These are phyloP conservation scores for Charadrius vociferus DNA, from an alignment of 2,113 vertebrate genomes.

Conservation along the genomic window DNA sequence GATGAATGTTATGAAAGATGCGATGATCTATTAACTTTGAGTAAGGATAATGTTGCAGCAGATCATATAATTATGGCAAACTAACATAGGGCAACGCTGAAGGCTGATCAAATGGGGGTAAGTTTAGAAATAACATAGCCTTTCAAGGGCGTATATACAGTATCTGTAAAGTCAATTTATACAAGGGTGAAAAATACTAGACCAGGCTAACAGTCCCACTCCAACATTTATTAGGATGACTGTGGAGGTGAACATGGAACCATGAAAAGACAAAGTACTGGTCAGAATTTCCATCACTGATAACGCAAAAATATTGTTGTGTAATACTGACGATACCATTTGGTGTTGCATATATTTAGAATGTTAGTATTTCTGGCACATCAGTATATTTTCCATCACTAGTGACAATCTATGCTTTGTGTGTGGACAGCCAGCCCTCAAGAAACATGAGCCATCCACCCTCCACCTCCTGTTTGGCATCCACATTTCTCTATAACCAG, in stretches of 20 bases:
- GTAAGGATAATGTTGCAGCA: neutral
- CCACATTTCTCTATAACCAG: neutral
- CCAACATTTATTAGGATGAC: neutral
- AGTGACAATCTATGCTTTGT: neutral
- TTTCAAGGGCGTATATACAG: neutral
- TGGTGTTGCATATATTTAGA: fast-evolving
- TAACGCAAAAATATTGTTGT: neutral
- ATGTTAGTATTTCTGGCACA: neutral
- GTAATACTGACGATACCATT: fast-evolving
- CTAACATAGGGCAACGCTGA: neutral
- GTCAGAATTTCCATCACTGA: neutral
- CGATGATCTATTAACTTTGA: neutral
- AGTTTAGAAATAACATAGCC: neutral
- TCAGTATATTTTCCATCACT: neutral
- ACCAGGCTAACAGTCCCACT: neutral
- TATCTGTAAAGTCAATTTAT: neutral
- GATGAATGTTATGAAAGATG: neutral
- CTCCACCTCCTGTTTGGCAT: neutral
- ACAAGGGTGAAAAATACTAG: neutral
- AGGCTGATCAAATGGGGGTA: neutral
- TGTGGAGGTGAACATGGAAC: neutral
- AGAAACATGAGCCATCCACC: neutral
- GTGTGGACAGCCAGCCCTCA: neutral
- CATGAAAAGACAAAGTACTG: neutral
- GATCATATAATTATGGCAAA: neutral